Evolutionary conservation across 2,888 invertebrate species (phyloP).

Genomic region (Zygaena filipendulae): DNA sequence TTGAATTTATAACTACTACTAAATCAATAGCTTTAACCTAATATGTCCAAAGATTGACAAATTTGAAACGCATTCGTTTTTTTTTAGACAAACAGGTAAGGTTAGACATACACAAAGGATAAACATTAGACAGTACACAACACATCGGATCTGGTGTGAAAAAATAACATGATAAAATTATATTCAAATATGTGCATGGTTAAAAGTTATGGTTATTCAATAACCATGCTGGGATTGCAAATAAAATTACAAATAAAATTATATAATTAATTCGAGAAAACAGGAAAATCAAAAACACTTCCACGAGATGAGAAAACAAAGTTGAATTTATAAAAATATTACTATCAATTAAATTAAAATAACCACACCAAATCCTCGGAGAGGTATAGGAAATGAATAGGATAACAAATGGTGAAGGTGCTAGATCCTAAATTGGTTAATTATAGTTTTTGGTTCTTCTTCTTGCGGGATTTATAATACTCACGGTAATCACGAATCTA

Average conservation of each 20-base stretch:
- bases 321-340: constrained; percentile 44
- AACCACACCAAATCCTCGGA: constrained; percentile 69
- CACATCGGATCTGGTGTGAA: constrained; percentile 70
- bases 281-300: constrained; percentile 68
- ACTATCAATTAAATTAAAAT: constrained; percentile 47
- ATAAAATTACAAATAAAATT: constrained; percentile 44
- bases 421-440: constrained; percentile 38
- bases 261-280: constrained; percentile 52
- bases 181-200: constrained; percentile 30
- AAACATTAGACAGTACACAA: constrained; percentile 93
- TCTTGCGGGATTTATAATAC: constrained; percentile 44
- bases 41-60: too few species aligned
- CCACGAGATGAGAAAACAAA: constrained; percentile 65
- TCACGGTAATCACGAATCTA: constrained; percentile 52
- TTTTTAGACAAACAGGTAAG: constrained; percentile 68
- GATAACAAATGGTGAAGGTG: constrained; percentile 53
- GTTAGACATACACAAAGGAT: constrained; percentile 91
- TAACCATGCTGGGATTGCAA: constrained; percentile 62
- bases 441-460: constrained; percentile 43
- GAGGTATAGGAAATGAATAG: constrained; percentile 62
- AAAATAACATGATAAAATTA: constrained; percentile 38
- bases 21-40: too few species aligned
- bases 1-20: too few species aligned
- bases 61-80: too few species aligned
- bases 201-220: constrained; percentile 41